phyloP scores from a whole-genome alignment of 2,113 vertebrate genomes.

The Aldabrachelys gigantea region DNA sequence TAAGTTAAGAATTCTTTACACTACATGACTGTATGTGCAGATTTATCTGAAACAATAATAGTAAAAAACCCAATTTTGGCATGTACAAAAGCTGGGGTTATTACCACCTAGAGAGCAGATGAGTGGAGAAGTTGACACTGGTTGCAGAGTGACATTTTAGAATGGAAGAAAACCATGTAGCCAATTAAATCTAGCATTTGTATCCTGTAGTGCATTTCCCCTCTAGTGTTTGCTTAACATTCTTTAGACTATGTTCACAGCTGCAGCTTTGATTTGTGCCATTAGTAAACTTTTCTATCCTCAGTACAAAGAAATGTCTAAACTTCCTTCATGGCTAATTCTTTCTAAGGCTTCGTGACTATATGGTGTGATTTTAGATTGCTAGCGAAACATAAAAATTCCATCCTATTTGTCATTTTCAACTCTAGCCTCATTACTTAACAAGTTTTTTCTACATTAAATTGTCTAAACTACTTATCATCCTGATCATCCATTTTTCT shows the following conservation, averaged over 20 bases:
- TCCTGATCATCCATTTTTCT: not conserved
- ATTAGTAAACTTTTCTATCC: slow-evolving; percentile 58
- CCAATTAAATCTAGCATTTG: slow-evolving; percentile 71
- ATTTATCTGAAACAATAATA: slow-evolving; percentile 49
- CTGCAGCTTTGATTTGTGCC: slow-evolving; percentile 69
- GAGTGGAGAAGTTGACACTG: slow-evolving; percentile 61
- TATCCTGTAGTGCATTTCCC: slow-evolving; percentile 70
- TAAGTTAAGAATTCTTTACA: not conserved
- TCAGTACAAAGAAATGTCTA: slow-evolving; percentile 54
- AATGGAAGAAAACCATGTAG: slow-evolving; percentile 60
- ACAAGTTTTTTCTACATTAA: not conserved
- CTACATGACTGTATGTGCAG: not conserved
- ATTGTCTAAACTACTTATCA: not conserved
- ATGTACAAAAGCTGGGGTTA: slow-evolving; percentile 60
- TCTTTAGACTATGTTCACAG: slow-evolving; percentile 70
- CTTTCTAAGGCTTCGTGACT: not conserved
- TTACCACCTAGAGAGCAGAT: slow-evolving; percentile 64
- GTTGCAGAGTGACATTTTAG: slow-evolving; percentile 68
- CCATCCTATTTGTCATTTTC: slow-evolving; percentile 33
- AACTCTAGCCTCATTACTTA: not conserved
- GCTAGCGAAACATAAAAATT: not conserved
- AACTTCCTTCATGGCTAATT: slow-evolving; percentile 52
- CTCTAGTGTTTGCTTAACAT: slow-evolving; percentile 71
- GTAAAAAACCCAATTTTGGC: slow-evolving; percentile 53
- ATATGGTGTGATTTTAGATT: not conserved